Base-by-base conservation (phyloP, 2,113 vertebrate species). In the Perca schrenkii region DNA sequence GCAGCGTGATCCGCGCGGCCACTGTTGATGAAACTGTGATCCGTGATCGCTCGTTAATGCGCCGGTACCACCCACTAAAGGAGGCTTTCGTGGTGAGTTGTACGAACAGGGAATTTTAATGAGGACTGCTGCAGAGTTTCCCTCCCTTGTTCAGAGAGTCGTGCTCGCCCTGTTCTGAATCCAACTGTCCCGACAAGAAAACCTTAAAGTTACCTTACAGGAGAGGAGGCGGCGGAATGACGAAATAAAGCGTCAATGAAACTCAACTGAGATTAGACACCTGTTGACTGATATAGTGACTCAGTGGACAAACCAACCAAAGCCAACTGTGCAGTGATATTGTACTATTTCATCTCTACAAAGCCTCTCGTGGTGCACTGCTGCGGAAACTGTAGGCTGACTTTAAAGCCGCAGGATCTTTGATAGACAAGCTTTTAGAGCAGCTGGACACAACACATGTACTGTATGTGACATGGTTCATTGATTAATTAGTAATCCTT, bases 61-160 rank as follows among this genome's bases (percentile, higher is more conserved):
- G 84, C 75, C 80, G 85, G 91, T 89, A 86, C 85, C 93, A 93
- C 91, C 86, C 88, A 91, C 88, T 22, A 63, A 58, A 86, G 76
- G 83, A 68, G 87, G 82, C 84, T 77, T 86, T 76, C 74, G 80
- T 78, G 65, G 77, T 17, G 82, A 81, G 77, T 28, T 25, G 91
- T 64, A 95, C 94, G 91, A 87, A 66, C 66, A 13, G 77, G 88
- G 95, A 96, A 96, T 95, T 74, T 90, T 93, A 95, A 96, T 95
- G 94, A 96, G 94, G 82, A 43, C 78, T 88, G 93, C 93, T 92
- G 94, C 94, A 92, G 82, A 86, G 78, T 79, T 89, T 83, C 28
- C 85, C 87, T 86, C 83, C 85, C 79, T 28, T 28, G 80, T 4
- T 60, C 84, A 46, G 63, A 79, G 85, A 88, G 80, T 82, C 82